Evolutionary conservation across 2,797 vertebrate species (phyloP).

Genomic region (Malurus splendens): DNA sequence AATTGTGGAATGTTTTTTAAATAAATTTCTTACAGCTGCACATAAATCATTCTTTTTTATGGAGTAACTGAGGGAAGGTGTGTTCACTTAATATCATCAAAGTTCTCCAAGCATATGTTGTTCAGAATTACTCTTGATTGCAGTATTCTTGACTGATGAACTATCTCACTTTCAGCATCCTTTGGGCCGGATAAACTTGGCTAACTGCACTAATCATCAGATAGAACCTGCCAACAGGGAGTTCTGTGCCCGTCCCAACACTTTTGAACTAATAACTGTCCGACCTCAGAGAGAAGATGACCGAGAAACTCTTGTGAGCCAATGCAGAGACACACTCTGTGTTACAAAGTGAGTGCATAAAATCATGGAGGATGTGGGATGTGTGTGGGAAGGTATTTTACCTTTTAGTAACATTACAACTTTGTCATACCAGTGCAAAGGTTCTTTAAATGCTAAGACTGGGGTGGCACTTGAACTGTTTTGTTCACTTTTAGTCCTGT

Average conservation of each 20-base stretch:
- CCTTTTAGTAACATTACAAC: background rate
- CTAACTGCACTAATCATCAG: slow-evolving; percentile 85
- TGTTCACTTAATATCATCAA: background rate
- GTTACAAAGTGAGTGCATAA: slow-evolving; percentile 88
- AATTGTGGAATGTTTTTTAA: accelerated
- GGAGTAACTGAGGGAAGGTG: background rate
- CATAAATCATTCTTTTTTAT: background rate
- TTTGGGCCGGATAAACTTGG: slow-evolving; percentile 87
- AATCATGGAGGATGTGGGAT: background rate
- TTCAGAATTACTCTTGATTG: background rate
- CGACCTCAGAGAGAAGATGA: slow-evolving; percentile 89
- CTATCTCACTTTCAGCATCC: slow-evolving; percentile 76
- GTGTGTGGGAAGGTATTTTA: background rate
- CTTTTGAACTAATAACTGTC: slow-evolving; percentile 91
- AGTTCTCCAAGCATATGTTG: background rate
- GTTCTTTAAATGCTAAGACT: background rate
- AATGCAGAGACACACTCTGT: slow-evolving; percentile 89
- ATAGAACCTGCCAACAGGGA: slow-evolving; percentile 92
- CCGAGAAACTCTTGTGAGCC: slow-evolving; percentile 90
- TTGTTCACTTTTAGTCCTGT: background rate
- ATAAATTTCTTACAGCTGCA: background rate
- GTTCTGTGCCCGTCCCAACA: slow-evolving; percentile 93
- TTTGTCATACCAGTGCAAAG: background rate
- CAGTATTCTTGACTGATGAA: background rate
- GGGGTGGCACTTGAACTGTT: background rate